A percentile compares a stretch with the other conserved stretches of the same genome.
Evolutionary conservation across 2,113 vertebrate species (phyloP).

Genomic region (Lepisosteus osseus): DNA sequence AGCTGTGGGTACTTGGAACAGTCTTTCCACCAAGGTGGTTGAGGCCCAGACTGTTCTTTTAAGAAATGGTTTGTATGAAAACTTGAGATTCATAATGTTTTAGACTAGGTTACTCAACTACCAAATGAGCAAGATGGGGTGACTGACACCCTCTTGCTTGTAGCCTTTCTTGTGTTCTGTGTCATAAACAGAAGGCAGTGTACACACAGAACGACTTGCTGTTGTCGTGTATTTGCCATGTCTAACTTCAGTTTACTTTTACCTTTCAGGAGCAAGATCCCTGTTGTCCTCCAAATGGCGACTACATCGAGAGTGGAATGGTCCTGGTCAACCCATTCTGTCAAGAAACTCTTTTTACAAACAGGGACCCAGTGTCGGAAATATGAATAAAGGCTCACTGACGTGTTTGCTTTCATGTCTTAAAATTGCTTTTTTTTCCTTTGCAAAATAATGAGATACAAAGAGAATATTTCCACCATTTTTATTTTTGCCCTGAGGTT

Average conservation of each 20-base stretch:
- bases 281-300: slow-evolving; percentile 88
- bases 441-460: slow-evolving; percentile 67
- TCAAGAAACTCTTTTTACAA: slow-evolving; percentile 92
- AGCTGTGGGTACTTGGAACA: too few species aligned
- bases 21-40: too few species aligned
- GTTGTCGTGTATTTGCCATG: background rate
- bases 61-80: too few species aligned
- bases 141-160: too few species aligned
- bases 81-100: too few species aligned
- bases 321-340: slow-evolving; percentile 98
- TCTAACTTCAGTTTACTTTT: slow-evolving; percentile 17
- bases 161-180: too few species aligned
- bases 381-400: slow-evolving; percentile 61
- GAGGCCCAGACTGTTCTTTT: too few species aligned
- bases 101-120: too few species aligned
- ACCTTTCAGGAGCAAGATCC: slow-evolving; percentile 84
- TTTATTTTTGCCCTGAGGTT: slow-evolving; percentile 61
- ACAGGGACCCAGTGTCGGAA: slow-evolving; percentile 84
- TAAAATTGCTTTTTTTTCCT: slow-evolving; percentile 50
- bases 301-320: slow-evolving; percentile 88
- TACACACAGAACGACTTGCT: too few species aligned
- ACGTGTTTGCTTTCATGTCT: background rate
- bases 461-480: slow-evolving; percentile 64
- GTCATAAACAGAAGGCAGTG: too few species aligned
- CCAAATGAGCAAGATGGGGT: too few species aligned